Conservation (phyloP, 2,113 vertebrate genomes). For the Mastomys natalensis region DNA sequence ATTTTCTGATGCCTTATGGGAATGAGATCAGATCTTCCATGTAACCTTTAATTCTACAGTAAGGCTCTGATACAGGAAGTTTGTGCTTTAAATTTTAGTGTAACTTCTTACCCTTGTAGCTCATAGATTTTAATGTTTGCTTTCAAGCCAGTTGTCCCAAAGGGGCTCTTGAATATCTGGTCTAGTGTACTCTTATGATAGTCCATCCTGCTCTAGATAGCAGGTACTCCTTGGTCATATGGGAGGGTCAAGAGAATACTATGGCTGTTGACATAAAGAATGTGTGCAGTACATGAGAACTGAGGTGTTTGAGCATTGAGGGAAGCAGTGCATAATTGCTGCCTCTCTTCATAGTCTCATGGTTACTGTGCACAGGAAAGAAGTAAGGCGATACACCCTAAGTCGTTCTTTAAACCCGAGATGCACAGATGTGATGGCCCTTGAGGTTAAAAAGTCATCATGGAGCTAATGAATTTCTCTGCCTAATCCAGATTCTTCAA, state of each 20-base stretch:
- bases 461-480: slow-evolving; percentile 52
- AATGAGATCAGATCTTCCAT: slow-evolving; percentile 14
- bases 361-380: neutral
- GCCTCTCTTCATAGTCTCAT: neutral
- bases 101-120: neutral
- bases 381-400: neutral
- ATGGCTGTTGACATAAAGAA: neutral
- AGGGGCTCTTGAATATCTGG: neutral
- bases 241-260: neutral
- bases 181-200: neutral
- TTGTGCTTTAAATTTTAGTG: slow-evolving; percentile 27
- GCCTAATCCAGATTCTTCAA: too few species aligned
- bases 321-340: neutral
- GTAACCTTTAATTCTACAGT: neutral
- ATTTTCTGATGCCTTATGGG: slow-evolving; percentile 42
- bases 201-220: neutral
- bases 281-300: neutral
- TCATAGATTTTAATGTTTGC: neutral
- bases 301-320: neutral
- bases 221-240: neutral
- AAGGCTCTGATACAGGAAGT: neutral
- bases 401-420: neutral
- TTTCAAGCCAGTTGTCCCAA: slow-evolving; percentile 7
- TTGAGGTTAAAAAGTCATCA: neutral
- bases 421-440: neutral